Percentiles rank a stretch among this genome's conserved stretches.
These are phyloP conservation scores for Dolichomitus sp. DNA, from an alignment of 2,888 invertebrate genomes.

Conservation along the genomic window DNA sequence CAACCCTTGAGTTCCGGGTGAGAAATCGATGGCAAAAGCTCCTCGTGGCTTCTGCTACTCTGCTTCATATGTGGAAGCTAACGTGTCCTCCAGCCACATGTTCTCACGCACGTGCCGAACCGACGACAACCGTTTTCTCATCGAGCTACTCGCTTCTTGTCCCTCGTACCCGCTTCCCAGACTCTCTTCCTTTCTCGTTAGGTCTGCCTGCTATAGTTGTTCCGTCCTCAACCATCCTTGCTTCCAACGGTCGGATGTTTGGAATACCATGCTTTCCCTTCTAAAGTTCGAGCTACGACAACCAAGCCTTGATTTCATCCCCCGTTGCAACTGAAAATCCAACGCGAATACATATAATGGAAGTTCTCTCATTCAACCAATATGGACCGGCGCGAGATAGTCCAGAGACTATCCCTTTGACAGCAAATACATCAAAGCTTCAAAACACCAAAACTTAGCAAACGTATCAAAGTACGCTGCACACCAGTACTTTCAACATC, in stretches of 20 bases:
- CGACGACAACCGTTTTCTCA: background rate
- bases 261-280: background rate
- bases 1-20: conserved; percentile 51
- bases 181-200: background rate
- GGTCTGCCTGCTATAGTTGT: background rate
- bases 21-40: conserved; percentile 70
- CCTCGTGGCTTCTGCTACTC: conserved; percentile 80
- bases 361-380: background rate
- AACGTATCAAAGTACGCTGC: background rate
- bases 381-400: background rate
- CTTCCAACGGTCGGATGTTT: conserved; percentile 1
- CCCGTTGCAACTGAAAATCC: background rate
- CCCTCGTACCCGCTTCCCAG: background rate
- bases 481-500: background rate
- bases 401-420: background rate
- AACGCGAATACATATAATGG: background rate
- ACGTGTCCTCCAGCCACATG: conserved; percentile 81
- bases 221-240: background rate
- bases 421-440: background rate
- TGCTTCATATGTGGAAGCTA: conserved; percentile 84
- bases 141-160: background rate
- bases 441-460: background rate
- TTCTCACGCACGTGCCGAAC: conserved; percentile 71
- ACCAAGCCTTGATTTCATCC: background rate
- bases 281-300: background rate